Evolutionary conservation across 2,888 invertebrate genomes (phyloP).

Genomic region (Argyresthia goedartella): DNA sequence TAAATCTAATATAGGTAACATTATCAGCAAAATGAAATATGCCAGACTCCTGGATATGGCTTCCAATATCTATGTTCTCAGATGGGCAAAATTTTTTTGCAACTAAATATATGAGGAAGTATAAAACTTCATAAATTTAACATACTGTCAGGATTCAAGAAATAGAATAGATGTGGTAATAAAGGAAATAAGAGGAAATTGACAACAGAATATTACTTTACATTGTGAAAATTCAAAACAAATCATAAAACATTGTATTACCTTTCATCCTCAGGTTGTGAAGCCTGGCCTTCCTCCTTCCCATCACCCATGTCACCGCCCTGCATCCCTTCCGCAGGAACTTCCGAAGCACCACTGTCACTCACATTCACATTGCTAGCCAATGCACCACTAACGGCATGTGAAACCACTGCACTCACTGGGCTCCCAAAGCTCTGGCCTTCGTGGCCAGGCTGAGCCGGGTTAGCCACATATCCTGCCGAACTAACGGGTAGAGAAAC

Average conservation of each 20-base stretch:
- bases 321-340: slow-evolving; percentile 39
- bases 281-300: slow-evolving; percentile 50
- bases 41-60: too few species aligned
- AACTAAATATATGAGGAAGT: too few species aligned
- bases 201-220: too few species aligned
- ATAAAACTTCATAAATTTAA: too few species aligned
- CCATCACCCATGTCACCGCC: slow-evolving; percentile 51
- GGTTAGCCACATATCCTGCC: slow-evolving; percentile 42
- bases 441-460: slow-evolving; percentile 48
- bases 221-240: too few species aligned
- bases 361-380: slow-evolving; percentile 60
- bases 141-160: too few species aligned
- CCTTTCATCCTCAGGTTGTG: slow-evolving; percentile 64
- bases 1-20: too few species aligned
- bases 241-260: slow-evolving; percentile 12
- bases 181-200: too few species aligned
- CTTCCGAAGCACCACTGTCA: slow-evolving; percentile 59
- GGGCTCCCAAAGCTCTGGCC: slow-evolving; percentile 66
- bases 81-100: too few species aligned
- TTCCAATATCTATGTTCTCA: too few species aligned
- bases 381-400: slow-evolving; percentile 55
- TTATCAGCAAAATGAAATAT: too few species aligned
- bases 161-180: too few species aligned
- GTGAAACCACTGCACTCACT: slow-evolving; percentile 63
- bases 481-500: slow-evolving; percentile 62